Evolutionary conservation across 2,888 invertebrate genomes (phyloP).

Genomic region (Iphiclides podalirius): DNA sequence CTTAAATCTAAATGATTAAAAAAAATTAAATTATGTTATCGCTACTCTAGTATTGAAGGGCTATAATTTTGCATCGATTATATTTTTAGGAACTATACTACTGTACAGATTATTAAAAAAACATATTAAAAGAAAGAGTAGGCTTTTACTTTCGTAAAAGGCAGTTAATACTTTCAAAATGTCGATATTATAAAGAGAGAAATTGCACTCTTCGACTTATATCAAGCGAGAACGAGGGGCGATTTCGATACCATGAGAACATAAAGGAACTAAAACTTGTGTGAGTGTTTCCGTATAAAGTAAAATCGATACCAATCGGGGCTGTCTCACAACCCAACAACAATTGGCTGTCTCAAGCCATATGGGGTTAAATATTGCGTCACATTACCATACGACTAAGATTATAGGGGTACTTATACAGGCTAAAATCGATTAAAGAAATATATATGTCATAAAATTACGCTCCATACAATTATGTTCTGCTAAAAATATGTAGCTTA

Average conservation of each 20-base stretch:
- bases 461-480: constrained; percentile 45
- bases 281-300: constrained; percentile 23
- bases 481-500: constrained; percentile 65
- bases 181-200: constrained; percentile 20
- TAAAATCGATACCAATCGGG: constrained; percentile 36
- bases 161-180: constrained; percentile 44
- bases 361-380: constrained; percentile 47
- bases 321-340: constrained; percentile 58
- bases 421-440: constrained; percentile 63
- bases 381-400: constrained; percentile 41
- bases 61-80: constrained; percentile 76
- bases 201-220: constrained; percentile 12
- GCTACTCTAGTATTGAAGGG: constrained; percentile 64
- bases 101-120: constrained; percentile 70
- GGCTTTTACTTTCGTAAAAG: constrained; percentile 42
- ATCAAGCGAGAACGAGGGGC: constrained; percentile 16
- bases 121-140: constrained; percentile 40
- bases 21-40: constrained; percentile 55
- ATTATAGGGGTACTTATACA: constrained; percentile 56
- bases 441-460: constrained; percentile 53
- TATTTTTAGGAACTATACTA: constrained; percentile 72
- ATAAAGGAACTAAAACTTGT: constrained; percentile 40
- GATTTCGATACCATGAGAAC: constrained; percentile 33
- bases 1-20: constrained; percentile 50
- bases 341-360: constrained; percentile 49